Base-by-base conservation (phyloP, 2,888 invertebrate species). In the Onchidella celtica region DNA sequence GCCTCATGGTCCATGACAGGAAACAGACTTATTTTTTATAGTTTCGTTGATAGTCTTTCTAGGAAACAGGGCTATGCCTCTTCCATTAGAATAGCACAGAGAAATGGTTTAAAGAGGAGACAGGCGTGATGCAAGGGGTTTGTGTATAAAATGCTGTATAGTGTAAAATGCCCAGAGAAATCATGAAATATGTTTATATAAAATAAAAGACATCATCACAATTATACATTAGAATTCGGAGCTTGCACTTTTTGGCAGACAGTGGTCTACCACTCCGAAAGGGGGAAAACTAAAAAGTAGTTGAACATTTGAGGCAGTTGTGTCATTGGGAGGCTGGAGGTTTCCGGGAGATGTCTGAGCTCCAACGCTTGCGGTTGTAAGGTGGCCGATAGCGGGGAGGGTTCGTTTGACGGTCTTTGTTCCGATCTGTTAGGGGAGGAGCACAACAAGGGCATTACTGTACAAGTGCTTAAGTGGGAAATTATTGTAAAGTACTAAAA, bases 321-420 rank as follows among this genome's bases (percentile, higher is more conserved):
- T 11, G 24, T 70, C 70, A 70, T 55, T 70, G 70, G 14, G 70
- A 55, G 3, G 70, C 55, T 11, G 61, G 40, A 14, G 34, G 66
- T 29, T 76, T 76, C 34, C 55, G 29, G 21, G 66, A 24, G 34
- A 66, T 14, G 66, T 76, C 76, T 59, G 65, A 55, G 76, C 34
- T 76, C 76, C 76, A 76, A 40, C 76, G 76, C 66, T 76, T 76
- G 32, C 76, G 27, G 66, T 76, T 38, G 76, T 76, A 76, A 17
- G 76, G 65, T 6, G 76, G 66, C 4, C 76, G 65, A 36, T 76
- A 76, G 17, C 76, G 65, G 27, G 34, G 65, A 11, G 76, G 65
- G 34, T 36, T 66, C 34, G 40, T 76, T 32, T 59, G 65, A 47
- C 57, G 40, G 47, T 76, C 76, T 66, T 76, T 76, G 47, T 66